Evolutionary conservation across 1,140 invertebrate species (phyloP).

Genomic region (Lepidurus arcticus): DNA sequence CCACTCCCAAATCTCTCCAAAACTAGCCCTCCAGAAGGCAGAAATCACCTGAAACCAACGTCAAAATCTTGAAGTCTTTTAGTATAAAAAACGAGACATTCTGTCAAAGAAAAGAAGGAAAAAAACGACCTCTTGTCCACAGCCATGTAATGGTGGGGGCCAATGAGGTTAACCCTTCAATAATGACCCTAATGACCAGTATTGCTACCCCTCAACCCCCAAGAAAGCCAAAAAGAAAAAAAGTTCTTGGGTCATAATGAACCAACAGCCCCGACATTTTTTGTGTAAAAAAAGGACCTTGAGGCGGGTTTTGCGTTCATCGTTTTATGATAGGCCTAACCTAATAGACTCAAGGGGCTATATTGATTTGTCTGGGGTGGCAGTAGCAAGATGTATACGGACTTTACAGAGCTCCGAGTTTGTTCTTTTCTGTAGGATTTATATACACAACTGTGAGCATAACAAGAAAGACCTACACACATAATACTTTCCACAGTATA

Average conservation of each 20-base stretch:
- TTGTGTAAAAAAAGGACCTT: background rate
- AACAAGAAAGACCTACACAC: background rate
- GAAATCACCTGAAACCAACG: no score
- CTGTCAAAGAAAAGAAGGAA: background rate
- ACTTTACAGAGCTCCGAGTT: background rate
- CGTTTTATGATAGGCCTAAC: conserved; percentile 18
- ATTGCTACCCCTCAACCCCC: background rate
- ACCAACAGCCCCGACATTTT: background rate
- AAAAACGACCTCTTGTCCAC: background rate
- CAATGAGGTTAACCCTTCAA: background rate
- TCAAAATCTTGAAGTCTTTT: no score
- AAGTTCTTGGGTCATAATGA: background rate
- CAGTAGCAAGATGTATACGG: background rate
- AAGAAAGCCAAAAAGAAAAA: background rate
- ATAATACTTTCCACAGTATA: background rate
- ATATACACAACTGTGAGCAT: background rate
- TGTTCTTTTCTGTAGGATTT: background rate
- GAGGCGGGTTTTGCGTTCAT: background rate
- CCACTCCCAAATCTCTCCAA: background rate
- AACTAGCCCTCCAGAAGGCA: background rate
- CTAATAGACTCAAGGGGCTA: background rate
- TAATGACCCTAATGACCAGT: no score
- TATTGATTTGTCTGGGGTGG: conserved; percentile 12
- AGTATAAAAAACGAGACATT: background rate
- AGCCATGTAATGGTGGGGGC: background rate